Evolutionary conservation across 2,888 invertebrate species (phyloP).

Genomic region (Philereme transversata): DNA sequence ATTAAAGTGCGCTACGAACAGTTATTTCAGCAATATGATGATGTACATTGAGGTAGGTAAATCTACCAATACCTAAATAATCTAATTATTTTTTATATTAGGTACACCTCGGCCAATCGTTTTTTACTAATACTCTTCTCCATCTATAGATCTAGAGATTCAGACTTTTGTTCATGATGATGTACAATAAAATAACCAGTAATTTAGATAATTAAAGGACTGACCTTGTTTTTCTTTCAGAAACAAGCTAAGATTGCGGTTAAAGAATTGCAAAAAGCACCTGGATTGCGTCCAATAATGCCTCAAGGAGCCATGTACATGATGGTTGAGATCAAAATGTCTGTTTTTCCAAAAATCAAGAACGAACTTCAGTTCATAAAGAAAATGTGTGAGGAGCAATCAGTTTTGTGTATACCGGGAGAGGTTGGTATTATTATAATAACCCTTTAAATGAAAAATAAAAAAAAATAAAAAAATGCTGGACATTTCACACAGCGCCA

Average conservation of each 20-base stretch:
- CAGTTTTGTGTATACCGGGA: constrained; percentile 98
- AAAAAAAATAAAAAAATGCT: no score
- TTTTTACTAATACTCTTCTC: no score
- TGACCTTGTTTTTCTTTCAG: constrained; percentile 69
- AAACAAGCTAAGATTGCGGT: constrained; percentile 92
- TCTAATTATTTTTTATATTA: no score
- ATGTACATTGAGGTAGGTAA: constrained; percentile 66
- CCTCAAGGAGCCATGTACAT: constrained; percentile 99
- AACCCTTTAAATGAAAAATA: no score
- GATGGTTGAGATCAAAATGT: constrained; percentile 94
- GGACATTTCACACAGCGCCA: no score
- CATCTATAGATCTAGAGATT: no score
- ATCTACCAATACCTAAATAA: no score
- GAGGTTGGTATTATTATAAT: constrained; percentile 80
- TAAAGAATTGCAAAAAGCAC: constrained; percentile 86
- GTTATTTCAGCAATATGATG: constrained; percentile 90
- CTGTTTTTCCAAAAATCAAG: constrained; percentile 90
- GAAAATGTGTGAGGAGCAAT: constrained; percentile 94
- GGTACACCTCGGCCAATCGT: no score
- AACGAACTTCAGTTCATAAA: constrained; percentile 95
- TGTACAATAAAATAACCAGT: constrained; percentile 9
- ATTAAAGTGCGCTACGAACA: constrained; percentile 90
- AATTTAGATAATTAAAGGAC: constrained; percentile 64
- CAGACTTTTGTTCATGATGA: no score
- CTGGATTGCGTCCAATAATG: constrained; percentile 94